Conservation (phyloP, 2,797 vertebrate genomes). For the Arrhamphus sclerolepis region DNA sequence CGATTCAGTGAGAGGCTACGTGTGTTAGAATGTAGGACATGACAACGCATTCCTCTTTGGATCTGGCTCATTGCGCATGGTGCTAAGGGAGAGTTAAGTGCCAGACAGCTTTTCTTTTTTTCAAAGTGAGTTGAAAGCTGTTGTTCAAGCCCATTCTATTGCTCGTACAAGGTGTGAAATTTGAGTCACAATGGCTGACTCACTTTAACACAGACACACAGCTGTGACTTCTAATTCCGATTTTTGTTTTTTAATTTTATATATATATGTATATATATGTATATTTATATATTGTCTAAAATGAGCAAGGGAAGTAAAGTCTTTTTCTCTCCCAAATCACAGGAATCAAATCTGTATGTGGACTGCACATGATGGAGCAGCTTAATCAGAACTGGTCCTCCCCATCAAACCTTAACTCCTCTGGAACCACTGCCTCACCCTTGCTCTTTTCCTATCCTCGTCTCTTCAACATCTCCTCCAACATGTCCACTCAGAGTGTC, state of each 20-base stretch:
- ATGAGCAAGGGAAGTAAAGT: background rate
- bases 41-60: background rate
- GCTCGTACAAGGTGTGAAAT: background rate
- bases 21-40: background rate
- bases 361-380: slow-evolving; percentile 61
- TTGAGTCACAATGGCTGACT: background rate
- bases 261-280: no score
- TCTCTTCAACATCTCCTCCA: slow-evolving; percentile 64
- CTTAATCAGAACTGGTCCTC: slow-evolving; percentile 50
- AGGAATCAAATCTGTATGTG: background rate
- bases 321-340: slow-evolving; percentile 1
- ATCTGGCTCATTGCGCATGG: background rate
- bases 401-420: slow-evolving; percentile 58
- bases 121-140: background rate
- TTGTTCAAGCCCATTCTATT: background rate
- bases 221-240: background rate
- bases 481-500: slow-evolving; percentile 69
- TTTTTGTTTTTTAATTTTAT: no score
- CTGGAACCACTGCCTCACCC: slow-evolving; percentile 18
- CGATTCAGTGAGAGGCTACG: background rate
- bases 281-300: no score
- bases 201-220: background rate
- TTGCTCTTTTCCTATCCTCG: slow-evolving; percentile 28
- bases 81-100: background rate
- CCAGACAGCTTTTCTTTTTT: background rate